Base-by-base conservation (phyloP, 2,888 invertebrate species). In the Athalia cordata region DNA sequence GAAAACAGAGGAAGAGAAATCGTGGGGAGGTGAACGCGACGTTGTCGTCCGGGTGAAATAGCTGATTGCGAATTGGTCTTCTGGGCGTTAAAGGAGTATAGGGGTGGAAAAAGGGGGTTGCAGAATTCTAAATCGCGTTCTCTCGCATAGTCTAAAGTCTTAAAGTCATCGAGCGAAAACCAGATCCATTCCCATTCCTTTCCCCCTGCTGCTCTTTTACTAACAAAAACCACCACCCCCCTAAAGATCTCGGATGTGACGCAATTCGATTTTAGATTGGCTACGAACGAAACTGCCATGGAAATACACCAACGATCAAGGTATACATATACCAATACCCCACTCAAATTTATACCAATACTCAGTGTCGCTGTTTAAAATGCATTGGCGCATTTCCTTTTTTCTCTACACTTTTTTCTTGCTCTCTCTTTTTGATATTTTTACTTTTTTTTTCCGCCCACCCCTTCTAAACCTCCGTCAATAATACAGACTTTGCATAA, bases 401-500 rank as follows among this genome's bases (percentile, higher is more conserved):
- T 55, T 55, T 55, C 55, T n/a, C 55, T 7, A 5, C 6, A 4
- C 6, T 55, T 7, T 55, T 7, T 55, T 55, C n/a, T n/a, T n/a
- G n/a, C 7, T 55, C 1, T 52, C 3, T 52, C 52, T 11, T 29
- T 29, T 29, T 29, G 29, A 29, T 2, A 29, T 29, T 29, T 29
- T 29, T 29, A 1, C 29, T 29, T 29, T 29, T 1, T 29, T 29
- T 29, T 47, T 65, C 6, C 5, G 5, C 47, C 49, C n/a, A 8
- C 47, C 13, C 29, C 7, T 62, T 79, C 68, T 68, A 29, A 62
- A 45, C 78, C 77, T 67, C 81, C 76, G 74, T 76, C 62, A 72
- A 83, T 82, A 83, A 84, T 82, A 84, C 82, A 83, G 82, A 79
- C 82, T 82, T 83, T 83, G 85, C 82, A 85, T 83, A 82, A 79